Evolutionary conservation across 2,113 vertebrate species (phyloP), one percentile per base, ranked within the genome.

Genomic region (Chascanopsetta lugubris): DNA sequence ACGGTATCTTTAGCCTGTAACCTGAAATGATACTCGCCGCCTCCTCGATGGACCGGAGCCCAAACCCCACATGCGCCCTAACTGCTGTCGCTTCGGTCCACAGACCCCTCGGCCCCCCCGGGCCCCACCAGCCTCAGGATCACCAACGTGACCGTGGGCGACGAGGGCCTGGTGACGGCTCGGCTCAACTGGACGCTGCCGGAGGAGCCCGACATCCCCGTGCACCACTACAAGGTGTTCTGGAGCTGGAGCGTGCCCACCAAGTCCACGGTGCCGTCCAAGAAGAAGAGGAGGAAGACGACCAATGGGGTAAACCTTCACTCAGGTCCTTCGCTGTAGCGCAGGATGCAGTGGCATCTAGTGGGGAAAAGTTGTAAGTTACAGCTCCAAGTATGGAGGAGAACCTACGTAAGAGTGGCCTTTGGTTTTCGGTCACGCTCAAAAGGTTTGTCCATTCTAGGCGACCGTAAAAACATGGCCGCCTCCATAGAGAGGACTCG

Each of bases 221-320:
- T 98, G 6, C 97, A 98, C 55, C 97, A 99, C 89, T 99, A 95
- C 88, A 97, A 96, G 80, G 93, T 97, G 6, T 95, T 94, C 79
- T 99, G 97, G 96, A 98, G 94, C 89, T 96, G 96, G 95, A 94
- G 88, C 0, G 92, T 89, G 20, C 78, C 88, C 4, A 89, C 92
- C 70, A 95, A 92, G 90, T 92, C 94, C 0, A 79, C 91, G n/a
- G 92, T 95, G 53, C 94, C 94, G 1, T 91, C 94, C 5, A 96
- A 94, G 80, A 98, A 96, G 92, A 98, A 94, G 79, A 92, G 94
- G 79, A 94, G 96, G 43, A 99, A 94, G 94, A 97, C 92, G 48
- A 91, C 93, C 0, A 87, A 92, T 17, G 96, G 95, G 94, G 96
- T 98, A 90, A 90, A 65, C 49, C 62, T 43, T n/a, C n/a, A n/a